Evolutionary conservation across 2,113 vertebrate species (phyloP).

Genomic region (Phylloscopus trochiloides): DNA sequence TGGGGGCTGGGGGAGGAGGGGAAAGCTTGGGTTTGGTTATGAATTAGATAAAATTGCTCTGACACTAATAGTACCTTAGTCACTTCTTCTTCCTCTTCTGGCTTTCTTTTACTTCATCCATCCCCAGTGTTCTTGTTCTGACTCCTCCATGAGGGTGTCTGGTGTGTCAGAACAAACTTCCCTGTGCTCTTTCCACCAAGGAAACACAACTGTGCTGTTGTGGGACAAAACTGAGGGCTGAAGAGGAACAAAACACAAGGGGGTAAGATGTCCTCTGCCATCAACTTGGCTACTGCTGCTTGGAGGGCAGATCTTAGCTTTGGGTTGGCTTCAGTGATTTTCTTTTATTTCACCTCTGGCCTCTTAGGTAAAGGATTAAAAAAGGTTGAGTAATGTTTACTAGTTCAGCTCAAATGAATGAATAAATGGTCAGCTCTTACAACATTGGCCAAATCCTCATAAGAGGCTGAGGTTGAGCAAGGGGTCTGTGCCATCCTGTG

Average conservation of each 20-base stretch:
- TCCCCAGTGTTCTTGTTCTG: not conserved
- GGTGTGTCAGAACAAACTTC: not conserved
- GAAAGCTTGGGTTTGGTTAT: not conserved
- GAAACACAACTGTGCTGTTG: not conserved
- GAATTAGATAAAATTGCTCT: not conserved
- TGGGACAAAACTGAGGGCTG: not conserved
- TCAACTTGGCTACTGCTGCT: not conserved
- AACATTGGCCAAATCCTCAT: fast-evolving
- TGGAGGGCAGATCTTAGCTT: not conserved
- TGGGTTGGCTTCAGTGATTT: not conserved
- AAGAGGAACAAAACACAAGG: not conserved
- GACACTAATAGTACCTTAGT: not conserved
- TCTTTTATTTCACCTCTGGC: not conserved
- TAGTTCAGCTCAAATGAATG: not conserved
- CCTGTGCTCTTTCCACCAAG: not conserved
- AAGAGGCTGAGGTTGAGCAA: not conserved
- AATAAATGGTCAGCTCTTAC: not conserved
- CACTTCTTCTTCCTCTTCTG: not conserved
- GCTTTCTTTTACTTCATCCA: not conserved
- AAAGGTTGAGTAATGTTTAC: not conserved
- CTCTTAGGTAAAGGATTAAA: not conserved
- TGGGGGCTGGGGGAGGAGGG: not conserved
- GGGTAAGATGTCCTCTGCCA: not conserved
- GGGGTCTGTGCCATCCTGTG: not conserved
- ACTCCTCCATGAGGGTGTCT: not conserved